These are phyloP conservation scores for Clitarchus hookeri DNA, from an alignment of 2,888 invertebrate genomes.

Conservation along the genomic window DNA sequence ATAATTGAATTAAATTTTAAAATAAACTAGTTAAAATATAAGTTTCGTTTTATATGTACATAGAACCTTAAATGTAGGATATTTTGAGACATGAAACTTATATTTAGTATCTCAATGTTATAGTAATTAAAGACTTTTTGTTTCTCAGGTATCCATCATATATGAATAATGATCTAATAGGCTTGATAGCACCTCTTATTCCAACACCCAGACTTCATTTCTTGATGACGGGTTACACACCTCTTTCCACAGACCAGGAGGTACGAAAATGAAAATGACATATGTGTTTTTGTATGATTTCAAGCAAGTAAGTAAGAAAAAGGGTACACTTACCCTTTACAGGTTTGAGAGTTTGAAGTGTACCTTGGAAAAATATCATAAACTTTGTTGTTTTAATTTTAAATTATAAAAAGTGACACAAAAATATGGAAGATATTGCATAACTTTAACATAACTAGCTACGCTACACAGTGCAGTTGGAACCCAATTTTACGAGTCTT, in stretches of 20 bases:
- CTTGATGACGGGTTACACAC: constrained; percentile 98
- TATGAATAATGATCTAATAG: constrained; percentile 97
- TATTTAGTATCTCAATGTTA: background rate
- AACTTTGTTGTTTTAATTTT: background rate
- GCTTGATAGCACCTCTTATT: constrained; percentile 91
- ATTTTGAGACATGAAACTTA: background rate
- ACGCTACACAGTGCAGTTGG: no score
- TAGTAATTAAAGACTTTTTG: background rate
- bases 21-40: no score
- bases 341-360: no score
- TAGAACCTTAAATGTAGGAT: no score
- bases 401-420: background rate
- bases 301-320: background rate
- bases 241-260: constrained; percentile 87
- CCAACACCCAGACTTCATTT: constrained; percentile 98
- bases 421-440: no score
- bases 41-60: no score
- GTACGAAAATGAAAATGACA: constrained; percentile 56
- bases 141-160: constrained; percentile 85
- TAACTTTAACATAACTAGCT: no score
- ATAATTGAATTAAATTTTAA: no score
- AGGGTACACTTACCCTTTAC: no score
- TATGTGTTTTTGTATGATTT: background rate
- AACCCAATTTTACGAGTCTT: no score
- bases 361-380: background rate